phyloP scores from a whole-genome alignment of 1,140 invertebrate genomes.

The Polypedilum vanderplanki region DNA sequence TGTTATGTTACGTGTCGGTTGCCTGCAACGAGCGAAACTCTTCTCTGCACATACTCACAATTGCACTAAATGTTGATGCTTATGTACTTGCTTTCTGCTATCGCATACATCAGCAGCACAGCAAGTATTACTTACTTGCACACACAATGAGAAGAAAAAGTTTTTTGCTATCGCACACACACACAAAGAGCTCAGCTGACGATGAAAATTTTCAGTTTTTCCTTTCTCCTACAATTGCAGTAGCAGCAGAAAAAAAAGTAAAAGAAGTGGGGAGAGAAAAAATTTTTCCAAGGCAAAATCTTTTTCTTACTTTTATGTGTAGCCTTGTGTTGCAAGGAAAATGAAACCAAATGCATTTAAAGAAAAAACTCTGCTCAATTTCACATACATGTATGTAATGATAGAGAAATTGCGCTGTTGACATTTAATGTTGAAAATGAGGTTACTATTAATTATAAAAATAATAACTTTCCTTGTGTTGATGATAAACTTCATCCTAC shows the following conservation, averaged over 20 bases:
- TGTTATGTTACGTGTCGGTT: neutral
- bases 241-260: neutral
- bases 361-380: neutral
- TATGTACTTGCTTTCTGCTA: neutral
- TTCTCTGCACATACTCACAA: slow-evolving; percentile 9
- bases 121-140: neutral
- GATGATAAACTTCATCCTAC: slow-evolving; percentile 6
- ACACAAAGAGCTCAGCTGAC: slow-evolving; percentile 10
- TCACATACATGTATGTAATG: no score
- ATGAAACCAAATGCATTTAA: neutral
- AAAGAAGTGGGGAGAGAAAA: neutral
- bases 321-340: neutral
- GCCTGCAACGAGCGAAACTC: neutral
- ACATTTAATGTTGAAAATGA: slow-evolving; percentile 21
- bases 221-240: neutral
- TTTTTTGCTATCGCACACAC: neutral
- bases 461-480: neutral
- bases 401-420: neutral
- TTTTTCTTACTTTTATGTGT: slow-evolving; percentile 19
- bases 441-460: slow-evolving; percentile 26
- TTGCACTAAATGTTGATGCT: neutral
- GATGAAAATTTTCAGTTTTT: neutral
- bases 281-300: slow-evolving; percentile 7
- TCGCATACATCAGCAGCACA: neutral
- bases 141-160: neutral